phyloP scores from a whole-genome alignment of 1,140 invertebrate genomes.

The Antheraea pernyi region DNA sequence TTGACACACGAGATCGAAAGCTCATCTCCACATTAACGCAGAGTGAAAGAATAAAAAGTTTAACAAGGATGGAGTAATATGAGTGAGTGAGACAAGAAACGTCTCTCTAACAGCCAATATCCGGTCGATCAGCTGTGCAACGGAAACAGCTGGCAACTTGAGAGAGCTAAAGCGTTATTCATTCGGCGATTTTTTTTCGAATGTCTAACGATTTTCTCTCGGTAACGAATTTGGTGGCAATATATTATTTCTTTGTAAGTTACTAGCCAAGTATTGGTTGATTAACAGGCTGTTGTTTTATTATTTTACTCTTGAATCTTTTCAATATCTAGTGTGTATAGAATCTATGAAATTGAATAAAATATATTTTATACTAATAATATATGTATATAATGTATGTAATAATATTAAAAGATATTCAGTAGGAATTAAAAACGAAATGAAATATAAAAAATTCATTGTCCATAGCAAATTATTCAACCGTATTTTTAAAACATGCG shows the following conservation, averaged over 20 bases:
- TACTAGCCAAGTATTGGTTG: background rate
- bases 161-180: constrained; percentile 40
- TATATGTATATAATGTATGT: too few relatives aligned
- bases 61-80: constrained; percentile 23
- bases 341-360: too few relatives aligned
- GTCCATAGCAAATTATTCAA: too few relatives aligned
- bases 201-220: constrained; percentile 34
- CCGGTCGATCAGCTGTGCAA: constrained; percentile 50
- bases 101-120: constrained; percentile 52
- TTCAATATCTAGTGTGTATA: too few relatives aligned
- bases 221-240: constrained; percentile 30
- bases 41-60: constrained; percentile 43
- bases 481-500: too few relatives aligned
- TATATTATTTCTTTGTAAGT: background rate
- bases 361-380: background rate
- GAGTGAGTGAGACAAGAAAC: constrained; percentile 29
- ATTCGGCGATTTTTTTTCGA: constrained; percentile 35
- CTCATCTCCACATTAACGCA: constrained; percentile 29
- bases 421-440: too few relatives aligned
- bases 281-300: background rate
- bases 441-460: too few relatives aligned
- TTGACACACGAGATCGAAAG: constrained; percentile 10
- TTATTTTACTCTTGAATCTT: too few relatives aligned
- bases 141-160: constrained; percentile 50
- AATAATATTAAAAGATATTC: too few relatives aligned